Conservation (phyloP, 1,140 invertebrate species). For the Glossosoma conforme region DNA sequence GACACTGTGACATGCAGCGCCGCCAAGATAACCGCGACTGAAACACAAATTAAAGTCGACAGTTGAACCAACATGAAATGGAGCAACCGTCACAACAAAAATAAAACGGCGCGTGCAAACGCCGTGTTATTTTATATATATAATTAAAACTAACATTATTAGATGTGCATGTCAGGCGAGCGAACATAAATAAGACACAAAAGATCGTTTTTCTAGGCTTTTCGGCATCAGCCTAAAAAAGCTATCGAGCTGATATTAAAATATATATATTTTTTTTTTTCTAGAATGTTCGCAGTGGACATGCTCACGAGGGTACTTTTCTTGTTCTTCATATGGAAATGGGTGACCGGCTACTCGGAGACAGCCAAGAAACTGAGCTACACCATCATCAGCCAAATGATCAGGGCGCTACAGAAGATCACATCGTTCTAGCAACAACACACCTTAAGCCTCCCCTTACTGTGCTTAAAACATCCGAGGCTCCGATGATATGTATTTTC, state of each 20-base stretch:
- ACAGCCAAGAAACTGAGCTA: slow-evolving; percentile 13
- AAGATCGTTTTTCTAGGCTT: background rate
- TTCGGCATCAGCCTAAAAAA: no score
- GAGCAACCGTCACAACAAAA: no score
- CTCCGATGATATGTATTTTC: no score
- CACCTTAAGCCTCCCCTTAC: no score
- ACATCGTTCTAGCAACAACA: no score
- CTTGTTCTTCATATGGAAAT: slow-evolving; percentile 4
- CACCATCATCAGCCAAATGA: slow-evolving; percentile 6
- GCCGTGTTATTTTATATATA: background rate
- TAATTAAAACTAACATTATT: slow-evolving; percentile 2
- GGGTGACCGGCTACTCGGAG: slow-evolving; percentile 4
- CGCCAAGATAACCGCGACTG: no score
- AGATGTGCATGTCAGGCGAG: background rate
- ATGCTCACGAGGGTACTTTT: slow-evolving; percentile 10
- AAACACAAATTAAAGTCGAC: no score
- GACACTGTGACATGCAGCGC: no score
- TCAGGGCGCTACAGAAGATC: no score
- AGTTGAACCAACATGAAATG: no score
- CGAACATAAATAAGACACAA: background rate
- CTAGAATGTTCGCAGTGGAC: slow-evolving; percentile 24
- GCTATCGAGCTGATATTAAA: slow-evolving; percentile 1
- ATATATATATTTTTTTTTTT: slow-evolving; percentile 9
- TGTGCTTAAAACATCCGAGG: no score
- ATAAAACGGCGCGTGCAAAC: no score